Conservation (phyloP, 2,888 invertebrate species). For the Cecidostiba fungosa region DNA sequence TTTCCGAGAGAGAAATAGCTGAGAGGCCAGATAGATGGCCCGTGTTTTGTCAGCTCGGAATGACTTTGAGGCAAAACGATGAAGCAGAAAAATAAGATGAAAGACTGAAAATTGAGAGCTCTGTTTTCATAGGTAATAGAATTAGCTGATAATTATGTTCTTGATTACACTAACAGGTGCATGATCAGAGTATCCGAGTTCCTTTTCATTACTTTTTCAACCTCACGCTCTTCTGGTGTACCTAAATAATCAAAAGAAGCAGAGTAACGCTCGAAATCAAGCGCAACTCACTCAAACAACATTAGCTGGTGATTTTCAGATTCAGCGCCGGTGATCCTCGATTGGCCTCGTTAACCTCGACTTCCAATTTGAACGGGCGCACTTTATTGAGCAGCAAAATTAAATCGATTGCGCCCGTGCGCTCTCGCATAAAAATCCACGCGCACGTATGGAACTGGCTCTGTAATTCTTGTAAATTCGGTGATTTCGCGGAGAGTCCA, state of each 20-base stretch:
- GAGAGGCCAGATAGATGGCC: slow-evolving; percentile 18
- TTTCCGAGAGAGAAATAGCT: not conserved
- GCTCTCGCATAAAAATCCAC: not conserved
- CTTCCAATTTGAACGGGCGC: slow-evolving; percentile 10
- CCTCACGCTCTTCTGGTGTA: not conserved
- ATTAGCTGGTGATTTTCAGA: slow-evolving; percentile 31
- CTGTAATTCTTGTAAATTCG: slow-evolving; percentile 28
- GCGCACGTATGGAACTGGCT: not conserved
- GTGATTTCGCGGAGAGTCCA: not conserved
- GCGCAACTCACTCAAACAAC: slow-evolving; percentile 9
- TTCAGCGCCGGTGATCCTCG: not conserved
- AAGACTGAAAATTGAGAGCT: not conserved
- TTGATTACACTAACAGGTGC: slow-evolving; percentile 31
- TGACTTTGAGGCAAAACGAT: slow-evolving; percentile 5
- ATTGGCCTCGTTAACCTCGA: slow-evolving; percentile 12
- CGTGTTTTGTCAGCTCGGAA: slow-evolving; percentile 31
- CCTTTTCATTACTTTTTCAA: not conserved
- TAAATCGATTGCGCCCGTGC: not conserved
- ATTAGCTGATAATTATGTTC: slow-evolving; percentile 70
- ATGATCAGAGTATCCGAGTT: slow-evolving; percentile 25
- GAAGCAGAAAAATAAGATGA: not conserved
- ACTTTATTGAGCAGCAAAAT: slow-evolving; percentile 40
- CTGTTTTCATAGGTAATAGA: slow-evolving; percentile 70
- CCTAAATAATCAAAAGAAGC: not conserved
- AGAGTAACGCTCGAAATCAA: not conserved